Base-by-base conservation (phyloP, 2,113 vertebrate species). In the Ellobius talpinus region DNA sequence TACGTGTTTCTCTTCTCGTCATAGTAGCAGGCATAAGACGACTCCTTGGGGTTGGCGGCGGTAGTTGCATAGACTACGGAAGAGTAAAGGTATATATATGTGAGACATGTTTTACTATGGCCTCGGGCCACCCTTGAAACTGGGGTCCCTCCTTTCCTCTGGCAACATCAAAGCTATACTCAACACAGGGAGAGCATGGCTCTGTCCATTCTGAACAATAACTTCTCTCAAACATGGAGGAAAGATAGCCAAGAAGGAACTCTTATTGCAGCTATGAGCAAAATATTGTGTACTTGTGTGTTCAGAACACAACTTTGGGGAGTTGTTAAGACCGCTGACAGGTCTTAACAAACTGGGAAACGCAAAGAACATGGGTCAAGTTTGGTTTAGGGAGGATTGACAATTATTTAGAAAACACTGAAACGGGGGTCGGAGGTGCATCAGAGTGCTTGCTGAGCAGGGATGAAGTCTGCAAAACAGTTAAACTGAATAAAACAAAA, bases 21-120 rank as follows among this genome's bases (percentile, higher is more conserved):
- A 0, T 99, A 99, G 98, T 99, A 99, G 96, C 99, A 99, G 33
- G 99, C 99, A 0, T 99, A 99, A 0, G 99, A 99, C 0, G 99
- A 99, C 98, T 99, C 99, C 0, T 91, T 96, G 23, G 99, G 33
- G 97, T 99, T 99, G 73, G 99, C 98, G 1, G 99, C 99, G 0
- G 99, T 99, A 19, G 99, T 99, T 78, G 99, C 99, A 58, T 99
- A 99, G 61, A 99, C 99, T 99, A 94, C 3, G 21, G 79, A 5
- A 92, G 97, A 95, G 1, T 4, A 3, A 91, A 87, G 65, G 88
- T 7, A 1, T 3, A 19, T 7, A 1, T 3, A 19, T 11, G 2
- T 47, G 45, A 81, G n/a, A 66, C 42, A 1, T 33, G 7, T 12
- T 70, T 89, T 23, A 6, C 23, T 8, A 72, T 42, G 0, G 8